Evolutionary conservation across 2,888 invertebrate genomes (phyloP).

Genomic region (Julus scandinavius): DNA sequence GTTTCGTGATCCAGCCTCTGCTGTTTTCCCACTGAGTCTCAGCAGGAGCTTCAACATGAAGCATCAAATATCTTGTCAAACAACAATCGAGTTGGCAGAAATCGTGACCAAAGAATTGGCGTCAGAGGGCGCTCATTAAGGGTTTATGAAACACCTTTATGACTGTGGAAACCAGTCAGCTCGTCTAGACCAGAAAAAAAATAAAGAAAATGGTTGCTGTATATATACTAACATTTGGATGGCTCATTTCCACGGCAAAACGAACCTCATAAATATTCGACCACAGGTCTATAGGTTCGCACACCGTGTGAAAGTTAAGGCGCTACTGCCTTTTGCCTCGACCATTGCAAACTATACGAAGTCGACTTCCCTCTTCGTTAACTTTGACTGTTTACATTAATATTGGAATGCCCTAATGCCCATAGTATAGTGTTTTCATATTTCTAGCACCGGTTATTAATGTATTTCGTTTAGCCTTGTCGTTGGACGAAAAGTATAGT

Average conservation of each 20-base stretch:
- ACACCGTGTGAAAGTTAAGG: background rate
- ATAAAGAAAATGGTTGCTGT: background rate
- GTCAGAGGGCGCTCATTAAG: conserved; percentile 48
- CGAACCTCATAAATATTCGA: background rate
- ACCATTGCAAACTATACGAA: background rate
- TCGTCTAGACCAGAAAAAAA: conserved; percentile 9
- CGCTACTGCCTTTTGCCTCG: background rate
- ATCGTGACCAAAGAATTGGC: conserved; percentile 43
- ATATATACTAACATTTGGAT: background rate
- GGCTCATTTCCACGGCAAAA: conserved; percentile 10
- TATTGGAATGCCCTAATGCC: too few relatives aligned
- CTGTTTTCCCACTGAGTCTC: conserved; percentile 44
- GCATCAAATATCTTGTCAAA: conserved; percentile 49
- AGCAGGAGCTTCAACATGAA: conserved; percentile 36
- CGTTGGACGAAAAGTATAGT: too few relatives aligned
- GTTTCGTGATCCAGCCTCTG: conserved; percentile 32
- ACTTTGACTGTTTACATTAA: too few relatives aligned
- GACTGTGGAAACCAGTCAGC: conserved; percentile 11
- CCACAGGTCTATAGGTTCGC: background rate
- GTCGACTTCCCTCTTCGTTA: too few relatives aligned
- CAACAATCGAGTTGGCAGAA: conserved; percentile 43
- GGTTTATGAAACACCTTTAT: conserved; percentile 45
- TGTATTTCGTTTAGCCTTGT: too few relatives aligned
- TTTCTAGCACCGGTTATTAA: too few relatives aligned
- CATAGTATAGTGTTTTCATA: too few relatives aligned